Evolutionary conservation across 2,888 invertebrate genomes (phyloP), one percentile per base, ranked within the genome.

Genomic region (Brachycybe producta): DNA sequence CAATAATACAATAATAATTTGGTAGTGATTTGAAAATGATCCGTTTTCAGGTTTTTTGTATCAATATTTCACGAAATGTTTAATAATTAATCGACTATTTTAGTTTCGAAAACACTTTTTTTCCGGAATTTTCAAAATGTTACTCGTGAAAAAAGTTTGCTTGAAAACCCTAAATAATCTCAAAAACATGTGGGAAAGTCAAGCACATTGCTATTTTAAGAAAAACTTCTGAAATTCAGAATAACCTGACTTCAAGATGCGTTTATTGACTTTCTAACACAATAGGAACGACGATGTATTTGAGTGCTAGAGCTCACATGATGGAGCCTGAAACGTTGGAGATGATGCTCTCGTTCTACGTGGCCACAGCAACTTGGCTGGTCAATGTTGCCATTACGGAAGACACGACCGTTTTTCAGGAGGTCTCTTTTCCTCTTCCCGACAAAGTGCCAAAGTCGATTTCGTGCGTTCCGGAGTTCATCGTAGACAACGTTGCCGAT

Each of bases 401-500:
- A 24, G 47, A 53, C 23, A 28, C 24, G 13, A 35, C 49, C 24
- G 28, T 43, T 28, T 52, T 52, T 43, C 55, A 59, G 49, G 57
- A 61, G 24, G 47, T 66, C 28, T 57, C 50, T 51, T 64, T 66
- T 56, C 68, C 68, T 27, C 58, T 68, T 21, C 57, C 63, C 8
- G 57, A 51, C 38, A 51, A 56, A 24, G 61, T 60, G 11, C 64
- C 65, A 3, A 27, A 52, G 4, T 56, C 55, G 44, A 59, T 72
- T 43, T 58, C 82, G 62, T 86, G 82, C 64, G 76, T 94, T 62
- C 94, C 94, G 38, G 94, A 95, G 67, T 84, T 85, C 64, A 72
- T 94, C 30, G 70, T 90, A 42, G 91, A 91, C 67, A 94, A 92
- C 67, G 74, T 88, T 45, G 79, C 85, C 27, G 81, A 83, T 48